Conservation (phyloP, 2,113 vertebrate genomes). For the Megaceryle maxima region DNA sequence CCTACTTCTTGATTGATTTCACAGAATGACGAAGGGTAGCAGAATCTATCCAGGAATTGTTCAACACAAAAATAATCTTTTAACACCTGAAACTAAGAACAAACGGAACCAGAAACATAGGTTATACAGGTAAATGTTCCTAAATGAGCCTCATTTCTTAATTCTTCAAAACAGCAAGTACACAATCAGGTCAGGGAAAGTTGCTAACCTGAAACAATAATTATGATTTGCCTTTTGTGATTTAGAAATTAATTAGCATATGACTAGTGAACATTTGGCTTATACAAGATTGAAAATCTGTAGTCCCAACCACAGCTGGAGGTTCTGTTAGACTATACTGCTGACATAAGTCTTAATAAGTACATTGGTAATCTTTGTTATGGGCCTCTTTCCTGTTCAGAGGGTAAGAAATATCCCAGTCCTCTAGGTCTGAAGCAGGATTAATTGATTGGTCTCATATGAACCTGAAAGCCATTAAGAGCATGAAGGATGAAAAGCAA, state of each 20-base stretch:
- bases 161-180: constrained; percentile 43
- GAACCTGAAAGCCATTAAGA: constrained; percentile 80
- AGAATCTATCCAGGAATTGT: background rate
- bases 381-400: constrained; percentile 57
- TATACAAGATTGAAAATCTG: constrained; percentile 33
- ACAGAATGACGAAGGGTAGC: background rate
- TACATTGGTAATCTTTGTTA: constrained; percentile 51
- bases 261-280: constrained; percentile 22
- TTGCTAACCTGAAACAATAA: constrained; percentile 53
- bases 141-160: constrained; percentile 24
- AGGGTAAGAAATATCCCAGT: constrained; percentile 65
- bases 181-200: constrained; percentile 39
- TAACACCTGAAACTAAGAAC: background rate
- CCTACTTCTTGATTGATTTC: background rate
- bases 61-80: background rate
- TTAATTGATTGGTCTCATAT: constrained; percentile 82
- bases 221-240: constrained; percentile 56
- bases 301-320: constrained; percentile 40
- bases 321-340: background rate
- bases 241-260: constrained; percentile 56
- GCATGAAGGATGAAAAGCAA: constrained; percentile 78
- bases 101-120: background rate
- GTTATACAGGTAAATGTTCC: constrained; percentile 4
- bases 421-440: constrained; percentile 72
- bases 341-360: constrained; percentile 58